These are phyloP conservation scores for Sebastes reedi DNA, from an alignment of 2,797 vertebrate genomes.

Conservation along the genomic window DNA sequence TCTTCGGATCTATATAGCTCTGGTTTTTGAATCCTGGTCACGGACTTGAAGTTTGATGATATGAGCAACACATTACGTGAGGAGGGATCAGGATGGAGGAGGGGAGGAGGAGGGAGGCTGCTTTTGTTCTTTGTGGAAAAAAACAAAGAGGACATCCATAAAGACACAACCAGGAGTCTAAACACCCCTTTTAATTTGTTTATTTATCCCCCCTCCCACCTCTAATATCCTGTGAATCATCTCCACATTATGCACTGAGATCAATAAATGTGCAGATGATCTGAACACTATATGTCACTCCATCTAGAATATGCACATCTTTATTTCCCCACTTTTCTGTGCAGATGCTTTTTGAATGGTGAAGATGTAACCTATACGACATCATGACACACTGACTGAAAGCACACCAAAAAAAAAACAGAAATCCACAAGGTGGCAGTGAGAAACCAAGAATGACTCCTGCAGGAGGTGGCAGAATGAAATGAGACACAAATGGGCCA, in stretches of 20 bases:
- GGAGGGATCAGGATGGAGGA: slow-evolving; percentile 48
- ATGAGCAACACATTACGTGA: slow-evolving; percentile 77
- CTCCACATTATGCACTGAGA: neutral
- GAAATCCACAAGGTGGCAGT: slow-evolving; percentile 82
- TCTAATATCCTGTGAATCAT: too few relatives aligned
- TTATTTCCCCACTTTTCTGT: slow-evolving; percentile 15
- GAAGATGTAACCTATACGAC: slow-evolving; percentile 36
- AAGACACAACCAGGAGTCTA: slow-evolving; percentile 19
- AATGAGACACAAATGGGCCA: slow-evolving; percentile 55
- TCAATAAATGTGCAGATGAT: neutral
- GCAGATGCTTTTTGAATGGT: neutral
- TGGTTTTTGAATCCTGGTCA: slow-evolving; percentile 79
- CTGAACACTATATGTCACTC: neutral
- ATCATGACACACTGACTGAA: slow-evolving; percentile 12
- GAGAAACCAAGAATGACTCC: slow-evolving; percentile 71
- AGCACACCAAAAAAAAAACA: neutral
- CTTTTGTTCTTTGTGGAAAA: slow-evolving; percentile 52
- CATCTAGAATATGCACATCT: neutral
- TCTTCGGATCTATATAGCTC: slow-evolving; percentile 68
- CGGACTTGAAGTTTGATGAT: slow-evolving; percentile 79
- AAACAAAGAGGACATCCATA: slow-evolving; percentile 16
- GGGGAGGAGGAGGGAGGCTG: slow-evolving; percentile 15
- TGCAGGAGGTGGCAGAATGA: neutral
- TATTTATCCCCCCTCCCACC: neutral
- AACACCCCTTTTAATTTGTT: neutral